Percentiles rank a stretch among this genome's conserved stretches.
Conservation (phyloP, 2,888 invertebrate species). For the Ectemnius continuus region DNA sequence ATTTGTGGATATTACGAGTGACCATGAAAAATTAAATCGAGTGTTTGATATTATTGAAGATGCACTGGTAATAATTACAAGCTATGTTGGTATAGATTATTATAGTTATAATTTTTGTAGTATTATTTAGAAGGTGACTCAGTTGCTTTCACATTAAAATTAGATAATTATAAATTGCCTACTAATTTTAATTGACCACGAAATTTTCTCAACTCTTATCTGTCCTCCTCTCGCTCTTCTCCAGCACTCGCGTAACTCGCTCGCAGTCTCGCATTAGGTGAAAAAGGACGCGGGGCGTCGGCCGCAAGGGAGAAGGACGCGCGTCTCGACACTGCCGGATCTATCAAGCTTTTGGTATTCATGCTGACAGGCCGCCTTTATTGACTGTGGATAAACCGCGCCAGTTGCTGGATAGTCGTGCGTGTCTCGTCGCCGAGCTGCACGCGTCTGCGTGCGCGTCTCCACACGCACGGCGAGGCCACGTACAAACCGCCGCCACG, state of each 20-base stretch:
- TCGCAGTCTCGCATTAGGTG: slow-evolving; percentile 3
- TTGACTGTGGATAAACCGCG: slow-evolving; percentile 73
- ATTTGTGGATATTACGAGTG: too few species aligned
- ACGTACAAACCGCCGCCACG: slow-evolving; percentile 1
- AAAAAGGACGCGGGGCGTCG: neutral
- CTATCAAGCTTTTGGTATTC: slow-evolving; percentile 69
- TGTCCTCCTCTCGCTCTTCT: slow-evolving; percentile 29
- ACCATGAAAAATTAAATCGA: too few species aligned
- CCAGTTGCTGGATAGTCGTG: slow-evolving; percentile 49
- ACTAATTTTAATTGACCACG: too few species aligned
- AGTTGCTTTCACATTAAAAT: too few species aligned
- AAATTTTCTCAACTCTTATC: too few species aligned
- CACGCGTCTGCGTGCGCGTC: slow-evolving; percentile 20
- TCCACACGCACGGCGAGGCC: slow-evolving; percentile 21
- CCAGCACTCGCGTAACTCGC: neutral
- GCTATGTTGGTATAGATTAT: too few species aligned
- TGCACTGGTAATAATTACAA: too few species aligned
- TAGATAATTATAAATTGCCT: too few species aligned
- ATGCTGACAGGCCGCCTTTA: slow-evolving; percentile 74
- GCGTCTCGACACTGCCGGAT: slow-evolving; percentile 39
- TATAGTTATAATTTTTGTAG: too few species aligned
- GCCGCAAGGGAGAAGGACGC: neutral
- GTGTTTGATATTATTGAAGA: too few species aligned
- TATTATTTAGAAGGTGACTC: too few species aligned
- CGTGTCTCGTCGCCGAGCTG: slow-evolving; percentile 51